Base-by-base conservation (phyloP, 2,113 vertebrate species). In the Mionectes macconnelli region DNA sequence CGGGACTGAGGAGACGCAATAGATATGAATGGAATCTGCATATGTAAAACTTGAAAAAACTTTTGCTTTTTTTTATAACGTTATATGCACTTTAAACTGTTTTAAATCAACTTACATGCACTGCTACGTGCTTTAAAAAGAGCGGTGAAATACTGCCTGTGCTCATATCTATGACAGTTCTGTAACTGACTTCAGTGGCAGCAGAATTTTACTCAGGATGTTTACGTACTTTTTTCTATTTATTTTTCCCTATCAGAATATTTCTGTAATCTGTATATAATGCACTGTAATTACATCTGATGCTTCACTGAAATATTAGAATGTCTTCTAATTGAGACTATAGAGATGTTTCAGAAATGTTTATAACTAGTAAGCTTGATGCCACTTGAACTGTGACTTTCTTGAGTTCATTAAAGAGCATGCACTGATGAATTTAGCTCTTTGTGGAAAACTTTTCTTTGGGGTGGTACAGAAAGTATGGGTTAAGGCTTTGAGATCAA, bases 1-100 rank as follows among this genome's bases (percentile, higher is more conserved):
- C 85, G 14, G 97, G 95, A 57, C 96, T 99, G 89, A 98, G 99
- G 89, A 96, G 98, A 86, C 98, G 98, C 74, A 98, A 97, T 93
- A 98, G 96, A 96, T 98, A 87, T 2, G 98, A 98, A 97, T 98
- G 97, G 98, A 93, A 75, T 66, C 76, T 53, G n/a, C 60, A 86
- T 67, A 78, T 63, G 50, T 59, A 78, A 82, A 93, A 50, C 31
- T 60, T 90, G 3, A 2, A 82, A 45, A 93, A 72, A 35, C 42
- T 67, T 69, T 77, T 63, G 49, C 81, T 75, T 89, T 42, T 42
- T 94, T 89, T 47, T 56, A 86, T 79, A 72, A 88, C 37, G 22
- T 81, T 82, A 49, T 94, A 92, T 89, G 96, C 96, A 97, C 93
- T 97, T 97, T 96, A 96, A 96, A 91, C 73, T 85, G 31, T 93